phyloP scores from a whole-genome alignment of 2,113 vertebrate species.

The Elgaria multicarinata region DNA sequence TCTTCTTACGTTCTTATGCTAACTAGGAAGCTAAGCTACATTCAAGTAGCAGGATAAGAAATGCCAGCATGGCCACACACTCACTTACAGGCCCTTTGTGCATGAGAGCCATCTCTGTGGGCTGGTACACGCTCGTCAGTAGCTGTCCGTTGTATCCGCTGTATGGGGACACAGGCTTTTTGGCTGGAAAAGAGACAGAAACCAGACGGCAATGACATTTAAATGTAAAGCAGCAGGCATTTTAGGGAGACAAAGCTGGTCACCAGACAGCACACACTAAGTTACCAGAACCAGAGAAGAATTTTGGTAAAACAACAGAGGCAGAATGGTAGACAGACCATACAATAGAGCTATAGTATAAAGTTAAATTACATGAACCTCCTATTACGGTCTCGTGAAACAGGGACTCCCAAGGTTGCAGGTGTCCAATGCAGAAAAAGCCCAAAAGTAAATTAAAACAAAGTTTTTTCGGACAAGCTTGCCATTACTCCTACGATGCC shows the following conservation, averaged over 20 bases:
- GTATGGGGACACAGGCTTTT: slow-evolving; percentile 90
- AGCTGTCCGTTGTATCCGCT: slow-evolving; percentile 92
- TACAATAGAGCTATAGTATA: not conserved
- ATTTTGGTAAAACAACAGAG: not conserved
- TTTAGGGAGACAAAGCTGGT: not conserved
- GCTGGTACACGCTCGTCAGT: slow-evolving; percentile 91
- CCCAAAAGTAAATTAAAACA: not conserved
- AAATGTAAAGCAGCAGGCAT: not conserved
- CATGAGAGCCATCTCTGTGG: slow-evolving; percentile 94
- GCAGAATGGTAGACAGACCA: not conserved
- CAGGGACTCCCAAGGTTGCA: not conserved
- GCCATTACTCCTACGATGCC: not conserved
- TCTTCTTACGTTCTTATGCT: no score
- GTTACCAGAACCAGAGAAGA: not conserved
- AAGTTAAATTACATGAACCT: not conserved
- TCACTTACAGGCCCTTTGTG: slow-evolving; percentile 83
- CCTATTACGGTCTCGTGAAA: not conserved
- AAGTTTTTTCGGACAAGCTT: not conserved
- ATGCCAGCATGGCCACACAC: fast-evolving
- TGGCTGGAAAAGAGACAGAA: slow-evolving; percentile 71
- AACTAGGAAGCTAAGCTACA: not conserved
- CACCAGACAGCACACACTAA: not conserved
- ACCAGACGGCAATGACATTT: not conserved
- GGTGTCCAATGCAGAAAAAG: not conserved
- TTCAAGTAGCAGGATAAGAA: not conserved